Base-by-base conservation (phyloP, 2,888 invertebrate genomes). In the Plutella xylostella region DNA sequence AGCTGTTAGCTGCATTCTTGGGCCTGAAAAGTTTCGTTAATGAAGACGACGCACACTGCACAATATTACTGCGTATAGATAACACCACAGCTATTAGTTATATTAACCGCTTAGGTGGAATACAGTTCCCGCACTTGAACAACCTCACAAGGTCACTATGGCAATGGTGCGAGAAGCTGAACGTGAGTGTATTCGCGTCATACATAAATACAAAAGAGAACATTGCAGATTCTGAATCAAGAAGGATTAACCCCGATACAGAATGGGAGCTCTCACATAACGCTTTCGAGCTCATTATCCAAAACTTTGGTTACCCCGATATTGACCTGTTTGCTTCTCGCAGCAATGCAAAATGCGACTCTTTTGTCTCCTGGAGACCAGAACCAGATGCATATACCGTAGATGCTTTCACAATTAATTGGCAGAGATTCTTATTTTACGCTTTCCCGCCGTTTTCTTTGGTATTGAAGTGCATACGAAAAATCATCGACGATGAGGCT, bases 401-500 rank as follows among this genome's bases (percentile, higher is more conserved):
- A n/a, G 48, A 50, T 38, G 50, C 46, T 1, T 50, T 46, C 17
- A 50, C 50, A 4, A 12, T 49, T 7, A 21, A 34, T 30, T 47
- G 49, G 49, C n/a, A 30, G n/a, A 21, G 9, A 12, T 11, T 9
- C 2, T 45, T 18, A n/a, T 49, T 47, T 25, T 45, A 49, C 14
- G 47, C 45, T 11, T 49, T 49, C 38, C 49, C 47, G 22, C 47
- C 47, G 1, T 49, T 47, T 30, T 25, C 47, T 6, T 1, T 49
- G 3, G 21, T 49, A 7, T 33, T 45, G 7, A 47, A 44, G 14
- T 5, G 12, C 4, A 17, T 68, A 15, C 44, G 51, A 42, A 64
- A 66, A 48, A 61, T 67, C 21, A 51, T 50, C 12, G 25, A 34
- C 2, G 60, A 67, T 20, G 51, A 49, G 38, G 57, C 63, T 4